Evolutionary conservation across 2,797 vertebrate species (phyloP), one percentile per base, ranked within the genome.

Genomic region (Bradypodion ventrale): DNA sequence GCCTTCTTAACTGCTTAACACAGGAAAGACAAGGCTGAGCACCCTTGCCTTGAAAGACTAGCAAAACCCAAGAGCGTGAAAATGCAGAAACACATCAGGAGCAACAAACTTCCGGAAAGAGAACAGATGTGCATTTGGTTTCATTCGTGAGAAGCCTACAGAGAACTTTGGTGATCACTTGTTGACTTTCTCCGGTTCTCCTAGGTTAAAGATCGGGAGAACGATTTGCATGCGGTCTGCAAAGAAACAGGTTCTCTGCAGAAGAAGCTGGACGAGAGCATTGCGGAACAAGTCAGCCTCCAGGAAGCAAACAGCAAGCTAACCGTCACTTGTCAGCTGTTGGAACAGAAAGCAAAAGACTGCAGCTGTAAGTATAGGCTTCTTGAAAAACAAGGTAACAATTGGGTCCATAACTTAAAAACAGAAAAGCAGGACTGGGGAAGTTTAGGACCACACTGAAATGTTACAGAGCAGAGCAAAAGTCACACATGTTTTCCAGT

Each of bases 101-200:
- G 93, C 90, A 94, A 93, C 94, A 94, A 94, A 85, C 92, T 94
- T 94, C 94, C 93, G 94, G 94, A 94, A 93, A 90, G 90, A 90
- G 89, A 92, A 87, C 93, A 92, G 93, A 93, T 88, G 89, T 88
- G 86, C 92, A 94, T 93, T 74, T 56, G 92, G 91, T 83, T 94
- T 93, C 56, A 78, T 87, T 88, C 90, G 73, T 27, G 59, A 82
- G 75, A 91, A 76, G 73, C 72, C 52, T 59, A 73, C 37, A 88
- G 29, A 60, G 63, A 81, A 2, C 75, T 87, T 63, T 70, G 83
- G 32, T 27, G 74, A 29, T 19, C 12, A 32, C 44, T 63, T 7
- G 75, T 88, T 86, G 74, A 65, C 68, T n/a, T 46, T 75, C 70
- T 87, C 35, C 44, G 83, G 32, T 75, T 42, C 40, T 42, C 87